Conservation (phyloP, 2,797 vertebrate species). For the Channallabes apus region DNA sequence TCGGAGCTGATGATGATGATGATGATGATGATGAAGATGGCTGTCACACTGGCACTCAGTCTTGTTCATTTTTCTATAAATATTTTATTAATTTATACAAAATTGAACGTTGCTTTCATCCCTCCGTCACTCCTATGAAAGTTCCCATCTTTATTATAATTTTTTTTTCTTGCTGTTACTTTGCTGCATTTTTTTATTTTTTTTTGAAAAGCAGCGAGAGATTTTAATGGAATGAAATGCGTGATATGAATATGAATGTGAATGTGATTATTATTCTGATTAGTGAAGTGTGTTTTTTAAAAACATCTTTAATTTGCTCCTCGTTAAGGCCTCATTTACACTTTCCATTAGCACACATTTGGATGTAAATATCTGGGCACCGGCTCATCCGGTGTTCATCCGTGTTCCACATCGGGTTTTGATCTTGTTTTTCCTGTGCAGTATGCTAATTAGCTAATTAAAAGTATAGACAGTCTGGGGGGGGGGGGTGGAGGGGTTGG, state of each 20-base stretch:
- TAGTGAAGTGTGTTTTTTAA: neutral
- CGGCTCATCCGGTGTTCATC: neutral
- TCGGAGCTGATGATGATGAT: neutral
- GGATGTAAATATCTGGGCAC: slow-evolving; percentile 8
- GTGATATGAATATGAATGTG: neutral
- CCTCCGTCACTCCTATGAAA: neutral
- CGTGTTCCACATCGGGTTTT: neutral
- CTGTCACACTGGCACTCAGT: neutral
- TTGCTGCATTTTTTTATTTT: neutral
- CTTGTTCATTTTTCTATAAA: neutral
- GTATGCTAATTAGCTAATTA: slow-evolving; percentile 18
- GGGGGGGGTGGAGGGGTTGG: neutral
- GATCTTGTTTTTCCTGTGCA: neutral
- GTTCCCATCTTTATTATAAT: neutral
- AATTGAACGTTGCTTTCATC: neutral
- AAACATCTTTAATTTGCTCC: slow-evolving; percentile 15
- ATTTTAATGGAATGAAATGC: neutral
- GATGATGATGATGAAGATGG: no score
- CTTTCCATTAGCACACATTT: slow-evolving; percentile 9
- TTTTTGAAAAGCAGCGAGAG: neutral
- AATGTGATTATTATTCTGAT: slow-evolving; percentile 9
- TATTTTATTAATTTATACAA: neutral
- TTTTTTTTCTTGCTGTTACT: no score
- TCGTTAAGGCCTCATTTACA: slow-evolving; percentile 27
- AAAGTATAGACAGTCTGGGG: neutral